Percentiles rank a stretch among this genome's conserved stretches.
Evolutionary conservation across 2,888 invertebrate genomes (phyloP).

Genomic region (Temnothorax rugatulus): DNA sequence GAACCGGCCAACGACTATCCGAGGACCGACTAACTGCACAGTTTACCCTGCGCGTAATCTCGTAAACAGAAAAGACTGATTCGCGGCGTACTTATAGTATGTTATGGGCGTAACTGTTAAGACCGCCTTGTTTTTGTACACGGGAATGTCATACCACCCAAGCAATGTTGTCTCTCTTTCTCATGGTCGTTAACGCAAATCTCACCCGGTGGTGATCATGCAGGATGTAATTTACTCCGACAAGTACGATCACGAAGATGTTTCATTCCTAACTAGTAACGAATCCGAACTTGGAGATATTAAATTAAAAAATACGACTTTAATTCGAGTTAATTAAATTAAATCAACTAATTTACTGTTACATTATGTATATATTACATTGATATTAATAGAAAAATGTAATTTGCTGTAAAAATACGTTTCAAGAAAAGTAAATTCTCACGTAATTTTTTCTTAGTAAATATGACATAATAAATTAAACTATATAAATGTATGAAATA

Average conservation of each 20-base stretch:
- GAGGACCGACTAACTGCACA: conserved; percentile 29
- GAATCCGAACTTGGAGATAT: neutral
- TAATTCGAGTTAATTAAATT: neutral
- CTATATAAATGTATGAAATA: neutral
- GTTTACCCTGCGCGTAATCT: conserved; percentile 12
- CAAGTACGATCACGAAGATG: neutral
- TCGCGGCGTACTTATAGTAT: conserved; percentile 25
- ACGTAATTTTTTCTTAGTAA: neutral
- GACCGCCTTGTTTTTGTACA: conserved; percentile 16
- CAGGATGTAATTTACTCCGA: conserved; percentile 27
- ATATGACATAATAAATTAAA: neutral
- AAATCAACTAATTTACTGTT: neutral
- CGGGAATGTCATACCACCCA: neutral
- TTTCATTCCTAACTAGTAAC: neutral
- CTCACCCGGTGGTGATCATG: conserved; percentile 5
- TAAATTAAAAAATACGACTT: conserved; percentile 6
- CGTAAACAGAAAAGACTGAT: conserved; percentile 49
- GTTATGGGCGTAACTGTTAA: conserved; percentile 41
- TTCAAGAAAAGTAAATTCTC: neutral
- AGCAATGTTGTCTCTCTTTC: neutral
- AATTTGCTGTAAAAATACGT: neutral
- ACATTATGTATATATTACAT: neutral
- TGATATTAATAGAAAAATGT: neutral
- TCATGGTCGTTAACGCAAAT: conserved; percentile 24
- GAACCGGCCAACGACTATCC: neutral